Evolutionary conservation across 1,140 invertebrate genomes (phyloP).

Genomic region (Aporrectodea caliginosa): DNA sequence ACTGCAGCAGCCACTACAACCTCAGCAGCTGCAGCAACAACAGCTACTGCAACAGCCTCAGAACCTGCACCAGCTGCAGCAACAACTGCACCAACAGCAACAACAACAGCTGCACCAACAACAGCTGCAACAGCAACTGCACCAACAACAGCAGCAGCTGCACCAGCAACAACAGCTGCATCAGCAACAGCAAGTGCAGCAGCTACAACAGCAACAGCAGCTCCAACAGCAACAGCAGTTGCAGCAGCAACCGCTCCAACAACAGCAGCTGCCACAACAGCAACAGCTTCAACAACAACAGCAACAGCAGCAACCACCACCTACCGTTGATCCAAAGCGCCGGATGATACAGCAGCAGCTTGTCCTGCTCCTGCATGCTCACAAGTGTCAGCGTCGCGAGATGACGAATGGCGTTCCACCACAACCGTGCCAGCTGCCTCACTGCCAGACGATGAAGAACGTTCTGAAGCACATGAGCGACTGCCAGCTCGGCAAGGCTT

Average conservation of each 20-base stretch:
- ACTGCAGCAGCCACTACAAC: neutral
- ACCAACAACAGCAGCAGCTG: neutral
- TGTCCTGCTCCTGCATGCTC: conserved; percentile 91
- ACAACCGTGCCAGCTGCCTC: conserved; percentile 76
- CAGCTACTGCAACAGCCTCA: neutral
- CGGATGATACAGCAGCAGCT: conserved; percentile 98
- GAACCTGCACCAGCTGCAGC: neutral
- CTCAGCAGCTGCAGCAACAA: neutral
- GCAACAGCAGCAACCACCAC: conserved; percentile 36
- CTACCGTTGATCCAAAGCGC: conserved; percentile 77
- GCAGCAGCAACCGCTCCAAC: conserved; percentile 57
- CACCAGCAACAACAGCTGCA: neutral
- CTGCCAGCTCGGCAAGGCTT: conserved; percentile 77
- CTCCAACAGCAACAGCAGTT: conserved; percentile 47
- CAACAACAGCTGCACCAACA: neutral
- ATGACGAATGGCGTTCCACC: neutral
- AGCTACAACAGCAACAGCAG: neutral
- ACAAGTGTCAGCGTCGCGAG: conserved; percentile 94
- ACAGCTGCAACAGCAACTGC: neutral
- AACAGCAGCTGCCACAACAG: conserved; percentile 49
- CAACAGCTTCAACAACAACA: conserved; percentile 15
- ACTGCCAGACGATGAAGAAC: conserved; percentile 98
- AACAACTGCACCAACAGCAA: neutral
- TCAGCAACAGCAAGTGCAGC: neutral
- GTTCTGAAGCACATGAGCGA: conserved; percentile 98